phyloP scores from a whole-genome alignment of 2,113 vertebrate genomes.

The Scomber japonicus region DNA sequence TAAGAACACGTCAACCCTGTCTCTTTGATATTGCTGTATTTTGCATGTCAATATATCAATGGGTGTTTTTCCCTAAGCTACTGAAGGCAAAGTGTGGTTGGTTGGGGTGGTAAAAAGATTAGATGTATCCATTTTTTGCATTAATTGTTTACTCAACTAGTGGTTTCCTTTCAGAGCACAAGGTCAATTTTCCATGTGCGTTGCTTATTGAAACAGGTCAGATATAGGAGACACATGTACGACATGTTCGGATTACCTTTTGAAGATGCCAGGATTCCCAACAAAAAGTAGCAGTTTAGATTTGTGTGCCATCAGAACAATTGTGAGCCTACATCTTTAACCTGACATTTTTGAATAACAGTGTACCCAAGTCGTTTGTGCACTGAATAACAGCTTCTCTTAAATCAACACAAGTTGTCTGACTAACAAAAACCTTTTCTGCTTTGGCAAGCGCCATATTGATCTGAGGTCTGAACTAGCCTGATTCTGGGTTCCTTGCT shows the following conservation, averaged over 20 bases:
- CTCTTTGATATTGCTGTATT: slow-evolving; percentile 72
- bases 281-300: slow-evolving; percentile 53
- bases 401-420: slow-evolving; percentile 37
- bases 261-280: slow-evolving; percentile 39
- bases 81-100: slow-evolving; percentile 50
- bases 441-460: slow-evolving; percentile 43
- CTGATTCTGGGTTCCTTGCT: slow-evolving; percentile 71
- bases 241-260: slow-evolving; percentile 36
- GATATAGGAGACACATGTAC: slow-evolving; percentile 38
- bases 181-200: slow-evolving; percentile 9
- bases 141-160: slow-evolving; percentile 25
- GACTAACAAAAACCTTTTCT: slow-evolving; percentile 56
- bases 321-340: slow-evolving; percentile 32
- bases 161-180: slow-evolving; percentile 38
- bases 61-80: slow-evolving; percentile 53
- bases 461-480: slow-evolving; percentile 63
- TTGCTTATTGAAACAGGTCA: slow-evolving; percentile 50
- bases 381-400: slow-evolving; percentile 54
- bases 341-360: slow-evolving; percentile 39
- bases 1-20: slow-evolving; percentile 46
- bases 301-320: slow-evolving; percentile 55
- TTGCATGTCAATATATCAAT: slow-evolving; percentile 73
- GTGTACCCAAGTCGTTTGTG: slow-evolving; percentile 48
- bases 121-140: slow-evolving; percentile 39
- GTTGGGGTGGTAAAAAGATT: slow-evolving; percentile 32